Percentiles rank a stretch among this genome's conserved stretches.
phyloP scores from a whole-genome alignment of 2,113 vertebrate genomes.

The Nothobranchius kuhntae region DNA sequence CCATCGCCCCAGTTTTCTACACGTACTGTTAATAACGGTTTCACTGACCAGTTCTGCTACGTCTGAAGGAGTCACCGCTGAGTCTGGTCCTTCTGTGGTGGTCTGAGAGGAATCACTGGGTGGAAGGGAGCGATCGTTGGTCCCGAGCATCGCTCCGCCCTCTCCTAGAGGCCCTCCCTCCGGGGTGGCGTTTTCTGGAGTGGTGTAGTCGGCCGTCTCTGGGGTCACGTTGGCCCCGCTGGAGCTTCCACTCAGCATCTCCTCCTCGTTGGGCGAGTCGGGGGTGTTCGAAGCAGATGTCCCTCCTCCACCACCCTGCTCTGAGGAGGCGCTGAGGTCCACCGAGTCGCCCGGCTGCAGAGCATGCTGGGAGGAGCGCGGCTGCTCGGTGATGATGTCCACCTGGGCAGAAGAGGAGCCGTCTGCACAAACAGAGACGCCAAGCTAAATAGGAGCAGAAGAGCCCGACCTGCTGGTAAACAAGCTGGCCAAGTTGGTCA shows the following conservation, averaged over 20 bases:
- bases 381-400: constrained; percentile 96
- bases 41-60: constrained; percentile 95
- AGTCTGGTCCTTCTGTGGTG: constrained; percentile 97
- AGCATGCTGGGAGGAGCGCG: constrained; percentile 88
- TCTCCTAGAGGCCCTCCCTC: constrained; percentile 64
- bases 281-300: constrained; percentile 77
- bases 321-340: constrained; percentile 83
- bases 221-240: constrained; percentile 85
- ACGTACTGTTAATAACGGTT: background rate
- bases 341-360: constrained; percentile 90
- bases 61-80: constrained; percentile 95
- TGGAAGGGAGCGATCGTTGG: constrained; percentile 83
- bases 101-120: constrained; percentile 97
- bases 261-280: constrained; percentile 73
- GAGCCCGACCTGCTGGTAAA: no score
- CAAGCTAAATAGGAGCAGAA: no score
- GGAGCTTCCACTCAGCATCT: constrained; percentile 89
- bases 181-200: constrained; percentile 58
- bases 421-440: constrained; percentile 76
- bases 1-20: no score
- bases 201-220: constrained; percentile 78
- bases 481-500: no score
- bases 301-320: constrained; percentile 80
- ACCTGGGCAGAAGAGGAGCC: constrained; percentile 77
- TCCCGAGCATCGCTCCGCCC: constrained; percentile 33